Evolutionary conservation across 2,888 invertebrate species (phyloP).

Genomic region (Drosophila mimica): DNA sequence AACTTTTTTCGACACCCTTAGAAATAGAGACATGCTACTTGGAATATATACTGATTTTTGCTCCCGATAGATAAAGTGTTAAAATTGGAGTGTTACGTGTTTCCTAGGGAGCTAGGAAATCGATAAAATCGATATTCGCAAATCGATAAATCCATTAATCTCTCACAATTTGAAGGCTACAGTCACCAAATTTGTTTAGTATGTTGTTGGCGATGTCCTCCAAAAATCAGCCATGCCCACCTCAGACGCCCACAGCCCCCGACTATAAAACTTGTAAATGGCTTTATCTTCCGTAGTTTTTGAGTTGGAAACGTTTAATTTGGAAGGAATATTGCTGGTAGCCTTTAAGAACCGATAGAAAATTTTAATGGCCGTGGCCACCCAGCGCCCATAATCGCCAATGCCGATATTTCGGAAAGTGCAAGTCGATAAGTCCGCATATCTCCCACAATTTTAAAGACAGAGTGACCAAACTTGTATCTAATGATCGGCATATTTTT

Average conservation of each 20-base stretch:
- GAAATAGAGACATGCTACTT: not conserved
- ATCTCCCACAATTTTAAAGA: not conserved
- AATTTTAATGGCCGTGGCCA: not conserved
- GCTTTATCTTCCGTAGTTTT: not conserved
- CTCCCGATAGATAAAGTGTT: not conserved
- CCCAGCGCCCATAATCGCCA: not conserved
- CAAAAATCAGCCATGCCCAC: not conserved
- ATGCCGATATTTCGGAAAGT: not conserved
- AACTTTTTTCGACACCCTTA: not conserved
- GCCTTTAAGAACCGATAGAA: not conserved
- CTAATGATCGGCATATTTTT: not conserved
- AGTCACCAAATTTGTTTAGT: not conserved
- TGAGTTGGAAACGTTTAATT: not conserved
- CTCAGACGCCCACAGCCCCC: not conserved
- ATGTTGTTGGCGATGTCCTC: not conserved
- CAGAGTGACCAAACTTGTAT: not conserved
- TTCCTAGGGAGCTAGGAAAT: not conserved
- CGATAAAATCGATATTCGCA: not conserved
- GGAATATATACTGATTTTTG: not conserved
- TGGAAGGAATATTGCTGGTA: not conserved
- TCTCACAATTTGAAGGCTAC: not conserved
- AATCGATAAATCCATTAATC: not conserved
- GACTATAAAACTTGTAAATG: no score
- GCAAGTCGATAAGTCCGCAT: not conserved
- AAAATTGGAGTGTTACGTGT: not conserved